These are phyloP conservation scores for Nesidiocoris tenuis DNA, from an alignment of 2,888 invertebrate species.

Conservation along the genomic window DNA sequence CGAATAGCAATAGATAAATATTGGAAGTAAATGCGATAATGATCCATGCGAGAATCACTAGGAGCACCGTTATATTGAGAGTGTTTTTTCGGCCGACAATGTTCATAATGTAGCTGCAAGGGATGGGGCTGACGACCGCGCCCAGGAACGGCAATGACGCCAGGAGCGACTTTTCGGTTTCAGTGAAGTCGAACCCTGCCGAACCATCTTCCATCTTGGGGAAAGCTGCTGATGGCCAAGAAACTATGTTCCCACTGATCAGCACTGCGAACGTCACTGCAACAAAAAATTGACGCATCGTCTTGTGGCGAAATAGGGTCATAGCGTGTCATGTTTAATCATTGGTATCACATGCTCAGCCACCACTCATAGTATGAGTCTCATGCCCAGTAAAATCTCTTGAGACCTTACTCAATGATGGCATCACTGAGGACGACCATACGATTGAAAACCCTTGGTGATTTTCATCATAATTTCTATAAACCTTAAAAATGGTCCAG, in stretches of 20 bases:
- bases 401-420: no score
- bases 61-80: constrained; percentile 59
- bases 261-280: constrained; percentile 14
- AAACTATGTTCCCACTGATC: constrained; percentile 18
- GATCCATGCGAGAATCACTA: constrained; percentile 61
- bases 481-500: no score
- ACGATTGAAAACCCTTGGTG: no score
- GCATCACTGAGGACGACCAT: no score
- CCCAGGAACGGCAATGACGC: constrained; percentile 49
- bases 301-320: no score
- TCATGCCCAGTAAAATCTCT: no score
- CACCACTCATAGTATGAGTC: no score
- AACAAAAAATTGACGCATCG: constrained; percentile 4
- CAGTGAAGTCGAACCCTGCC: constrained; percentile 44
- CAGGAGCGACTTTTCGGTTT: constrained; percentile 47
- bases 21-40: constrained; percentile 44
- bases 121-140: constrained; percentile 50
- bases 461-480: no score
- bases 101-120: constrained; percentile 61
- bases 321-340: no score
- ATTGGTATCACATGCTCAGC: no score
- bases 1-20: constrained; percentile 45
- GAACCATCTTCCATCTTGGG: constrained; percentile 45
- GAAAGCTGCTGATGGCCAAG: constrained; percentile 32
- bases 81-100: constrained; percentile 61